phyloP scores from a whole-genome alignment of 2,888 invertebrate species.

The Odontocerum albicorne region DNA sequence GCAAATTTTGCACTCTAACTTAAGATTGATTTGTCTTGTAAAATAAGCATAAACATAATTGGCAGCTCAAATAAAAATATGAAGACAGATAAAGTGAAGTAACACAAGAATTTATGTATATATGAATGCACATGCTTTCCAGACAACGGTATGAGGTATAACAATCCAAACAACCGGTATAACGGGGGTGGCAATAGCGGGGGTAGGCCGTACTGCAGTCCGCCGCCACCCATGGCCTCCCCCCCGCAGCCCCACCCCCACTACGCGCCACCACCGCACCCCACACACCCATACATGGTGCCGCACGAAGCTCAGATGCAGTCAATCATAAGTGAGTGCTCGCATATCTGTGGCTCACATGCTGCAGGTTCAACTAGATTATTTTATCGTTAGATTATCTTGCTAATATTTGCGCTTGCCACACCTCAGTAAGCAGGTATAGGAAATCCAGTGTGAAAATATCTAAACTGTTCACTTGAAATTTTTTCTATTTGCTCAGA shows the following conservation, averaged over 20 bases:
- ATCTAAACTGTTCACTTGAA: too few relatives aligned
- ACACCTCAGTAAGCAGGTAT: too few relatives aligned
- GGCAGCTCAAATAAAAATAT: constrained; percentile 2
- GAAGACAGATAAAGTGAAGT: neutral
- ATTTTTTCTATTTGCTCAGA: too few relatives aligned
- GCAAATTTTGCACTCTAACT: too few relatives aligned
- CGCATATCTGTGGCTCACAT: too few relatives aligned
- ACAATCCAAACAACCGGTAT: constrained; percentile 37
- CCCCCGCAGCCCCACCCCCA: constrained; percentile 58
- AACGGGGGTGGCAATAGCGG: constrained; percentile 35
- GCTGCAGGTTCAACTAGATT: too few relatives aligned
- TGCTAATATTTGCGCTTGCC: too few relatives aligned
- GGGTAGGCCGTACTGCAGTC: constrained; percentile 29
- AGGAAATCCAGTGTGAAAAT: too few relatives aligned
- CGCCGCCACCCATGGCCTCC: constrained; percentile 43
- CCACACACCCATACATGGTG: constrained; percentile 45
- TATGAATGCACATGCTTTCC: constrained; percentile 23
- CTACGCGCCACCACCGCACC: constrained; percentile 43
- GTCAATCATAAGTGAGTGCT: constrained; percentile 35
- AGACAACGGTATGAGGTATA: constrained; percentile 35
- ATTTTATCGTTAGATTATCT: too few relatives aligned
- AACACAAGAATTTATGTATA: constrained; percentile 14
- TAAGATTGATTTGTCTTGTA: too few relatives aligned
- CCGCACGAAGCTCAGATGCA: constrained; percentile 37
- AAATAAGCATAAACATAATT: too few relatives aligned